Evolutionary conservation across 1,140 invertebrate species (phyloP), one percentile per base, ranked within the genome.

Genomic region (Brachionus rubens): DNA sequence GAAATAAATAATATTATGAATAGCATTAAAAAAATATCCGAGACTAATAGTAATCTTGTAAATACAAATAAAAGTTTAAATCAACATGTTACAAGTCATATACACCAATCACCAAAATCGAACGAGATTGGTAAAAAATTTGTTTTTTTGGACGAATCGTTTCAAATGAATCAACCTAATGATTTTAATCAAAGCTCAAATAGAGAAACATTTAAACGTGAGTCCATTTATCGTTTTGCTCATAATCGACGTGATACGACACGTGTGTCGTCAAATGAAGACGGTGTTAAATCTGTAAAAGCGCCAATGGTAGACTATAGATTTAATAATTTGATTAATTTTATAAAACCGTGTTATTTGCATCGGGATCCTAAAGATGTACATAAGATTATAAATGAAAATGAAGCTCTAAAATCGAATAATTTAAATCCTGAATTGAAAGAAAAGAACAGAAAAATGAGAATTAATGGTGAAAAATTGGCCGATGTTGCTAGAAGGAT

Each of bases 291-390:
- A 59, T 59, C 54, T 2, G 36, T 59, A 4, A 59, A 59, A 36
- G n/a, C 36, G 3, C 59, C 59, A 43, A 26, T 65, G 40, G 26
- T 65, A 1, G 59, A 65, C n/a, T 41, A 65, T 65, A 41, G 59
- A 12, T 65, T 65, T 65, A 65, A 65, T 26, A 43, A 65, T 65
- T 43, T 65, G 21, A 65, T 65, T 16, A 65, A 65, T 65, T 43
- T 65, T 26, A 65, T 65, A 4, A 65, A 65, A 14, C 59, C 59
- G 10, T 65, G 36, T 28, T 65, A 65, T 65, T 21, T 65, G 24
- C 33, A 28, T 26, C 21, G 43, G 43, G 59, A 65, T 30, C 33
- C 19, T n/a, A 65, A 65, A 36, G 59, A 65, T 65, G 19, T 65
- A 43, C 41, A 65, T 65, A 65, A 28, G 30, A 65, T 65, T 43